Conservation (phyloP, 2,113 vertebrate species). For the Dolichallabes microphthalmus region DNA sequence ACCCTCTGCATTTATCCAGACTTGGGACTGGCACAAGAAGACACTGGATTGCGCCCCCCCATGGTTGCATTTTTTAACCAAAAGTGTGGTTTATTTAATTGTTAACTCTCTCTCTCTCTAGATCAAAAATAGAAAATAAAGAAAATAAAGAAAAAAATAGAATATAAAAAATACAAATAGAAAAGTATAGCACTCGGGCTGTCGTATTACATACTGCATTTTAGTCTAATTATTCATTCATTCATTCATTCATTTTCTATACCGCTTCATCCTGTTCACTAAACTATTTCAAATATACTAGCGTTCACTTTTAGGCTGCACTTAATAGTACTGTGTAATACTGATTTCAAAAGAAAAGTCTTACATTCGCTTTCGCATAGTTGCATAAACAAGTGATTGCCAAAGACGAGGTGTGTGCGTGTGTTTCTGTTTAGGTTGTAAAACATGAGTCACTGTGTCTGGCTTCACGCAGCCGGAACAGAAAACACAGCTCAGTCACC, state of each 20-base stretch:
- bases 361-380: background rate
- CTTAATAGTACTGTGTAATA: background rate
- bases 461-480: conserved; percentile 17
- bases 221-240: background rate
- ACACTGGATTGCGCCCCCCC: no score
- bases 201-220: background rate
- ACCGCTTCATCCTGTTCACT: no score
- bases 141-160: background rate
- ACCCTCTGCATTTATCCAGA: no score
- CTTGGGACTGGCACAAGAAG: no score
- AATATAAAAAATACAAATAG: background rate
- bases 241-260: no score
- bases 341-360: background rate
- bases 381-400: background rate
- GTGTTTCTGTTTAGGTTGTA: background rate
- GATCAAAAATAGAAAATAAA: background rate
- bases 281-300: background rate
- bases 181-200: no score
- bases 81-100: background rate
- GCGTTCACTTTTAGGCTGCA: background rate
- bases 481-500: background rate
- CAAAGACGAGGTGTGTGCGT: background rate
- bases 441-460: background rate
- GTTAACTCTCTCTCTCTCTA: background rate
- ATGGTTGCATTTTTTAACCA: no score